Conservation (phyloP, 1,140 invertebrate species). For the Cyclina sinensis region DNA sequence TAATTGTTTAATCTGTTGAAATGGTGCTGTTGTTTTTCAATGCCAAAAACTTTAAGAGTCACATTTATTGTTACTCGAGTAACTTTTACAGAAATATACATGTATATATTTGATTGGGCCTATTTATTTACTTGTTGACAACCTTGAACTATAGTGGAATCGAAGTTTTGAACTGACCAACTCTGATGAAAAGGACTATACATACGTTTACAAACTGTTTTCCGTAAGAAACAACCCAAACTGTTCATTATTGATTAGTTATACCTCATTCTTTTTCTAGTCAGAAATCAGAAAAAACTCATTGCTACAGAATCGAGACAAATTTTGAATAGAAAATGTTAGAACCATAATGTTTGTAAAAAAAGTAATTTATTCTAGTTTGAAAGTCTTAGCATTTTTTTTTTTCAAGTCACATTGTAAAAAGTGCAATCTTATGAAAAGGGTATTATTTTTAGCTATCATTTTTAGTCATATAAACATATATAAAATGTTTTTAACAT, state of each 20-base stretch:
- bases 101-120: slow-evolving; percentile 23
- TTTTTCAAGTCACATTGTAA: slow-evolving; percentile 32
- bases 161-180: background rate
- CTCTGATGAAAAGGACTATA: background rate
- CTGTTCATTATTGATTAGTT: background rate
- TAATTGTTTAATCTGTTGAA: slow-evolving; percentile 20
- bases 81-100: background rate
- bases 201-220: background rate
- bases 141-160: background rate
- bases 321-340: background rate
- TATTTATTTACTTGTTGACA: slow-evolving; percentile 12
- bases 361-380: background rate
- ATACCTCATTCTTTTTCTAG: slow-evolving; percentile 5
- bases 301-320: background rate
- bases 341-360: background rate
- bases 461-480: slow-evolving; percentile 34
- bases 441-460: slow-evolving; percentile 29
- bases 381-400: background rate
- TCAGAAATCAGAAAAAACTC: background rate
- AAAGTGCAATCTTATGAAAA: slow-evolving; percentile 44
- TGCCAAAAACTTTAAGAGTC: slow-evolving; percentile 24
- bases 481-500: slow-evolving; percentile 6
- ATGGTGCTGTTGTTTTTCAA: slow-evolving; percentile 30
- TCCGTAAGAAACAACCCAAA: background rate
- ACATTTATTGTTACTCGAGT: background rate